Conservation (phyloP, 2,888 invertebrate species). For the Hymenopus coronatus region DNA sequence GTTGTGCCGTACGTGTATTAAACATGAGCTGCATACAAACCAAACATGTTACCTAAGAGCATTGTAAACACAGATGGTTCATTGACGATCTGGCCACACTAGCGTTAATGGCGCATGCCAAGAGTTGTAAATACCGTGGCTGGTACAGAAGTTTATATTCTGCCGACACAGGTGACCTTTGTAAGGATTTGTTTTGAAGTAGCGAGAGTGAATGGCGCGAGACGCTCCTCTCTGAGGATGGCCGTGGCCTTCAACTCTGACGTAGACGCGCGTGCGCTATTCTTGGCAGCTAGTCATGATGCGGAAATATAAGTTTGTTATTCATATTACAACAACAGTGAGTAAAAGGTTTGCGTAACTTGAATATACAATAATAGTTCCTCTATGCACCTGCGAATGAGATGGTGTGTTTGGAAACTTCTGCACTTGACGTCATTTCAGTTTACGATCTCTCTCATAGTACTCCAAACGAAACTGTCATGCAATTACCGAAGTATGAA, state of each 20-base stretch:
- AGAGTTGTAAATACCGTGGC: not conserved
- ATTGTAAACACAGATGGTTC: not conserved
- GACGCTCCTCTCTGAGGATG: not conserved
- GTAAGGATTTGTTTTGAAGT: not conserved
- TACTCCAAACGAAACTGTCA: no score
- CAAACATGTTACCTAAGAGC: no score
- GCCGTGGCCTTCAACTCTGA: not conserved
- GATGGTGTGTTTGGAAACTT: no score
- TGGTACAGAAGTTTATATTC: no score
- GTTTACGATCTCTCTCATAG: no score
- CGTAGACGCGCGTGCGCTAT: not conserved
- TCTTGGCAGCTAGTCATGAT: not conserved
- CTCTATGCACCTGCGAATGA: no score
- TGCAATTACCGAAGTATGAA: no score
- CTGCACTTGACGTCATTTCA: no score
- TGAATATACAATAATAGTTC: no score
- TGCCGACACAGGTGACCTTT: not conserved
- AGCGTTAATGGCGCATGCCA: no score
- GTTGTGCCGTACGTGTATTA: no score
- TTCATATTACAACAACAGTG: not conserved
- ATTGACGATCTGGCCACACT: not conserved
- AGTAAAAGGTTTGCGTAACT: no score
- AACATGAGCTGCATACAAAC: not conserved
- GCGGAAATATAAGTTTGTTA: not conserved
- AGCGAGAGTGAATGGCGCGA: not conserved